These are phyloP conservation scores for Morpho achilles DNA, from an alignment of 2,888 invertebrate species.

Conservation along the genomic window DNA sequence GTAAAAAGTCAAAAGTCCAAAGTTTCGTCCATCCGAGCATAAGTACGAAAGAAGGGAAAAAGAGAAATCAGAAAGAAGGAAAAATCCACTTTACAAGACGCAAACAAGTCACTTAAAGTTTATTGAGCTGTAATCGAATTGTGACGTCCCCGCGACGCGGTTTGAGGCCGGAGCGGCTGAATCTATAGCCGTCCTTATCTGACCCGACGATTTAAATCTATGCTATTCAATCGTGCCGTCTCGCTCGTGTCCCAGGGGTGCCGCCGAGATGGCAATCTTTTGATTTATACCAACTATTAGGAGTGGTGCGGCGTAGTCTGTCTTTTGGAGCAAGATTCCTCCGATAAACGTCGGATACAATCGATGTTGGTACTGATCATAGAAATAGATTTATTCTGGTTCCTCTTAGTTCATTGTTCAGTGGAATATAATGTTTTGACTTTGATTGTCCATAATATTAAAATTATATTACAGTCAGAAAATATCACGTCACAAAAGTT, in stretches of 20 bases:
- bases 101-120: slow-evolving; percentile 80
- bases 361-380: slow-evolving; percentile 70
- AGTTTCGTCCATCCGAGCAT: slow-evolving; percentile 17
- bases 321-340: slow-evolving; percentile 64
- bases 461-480: no score
- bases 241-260: slow-evolving; percentile 78
- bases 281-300: slow-evolving; percentile 80
- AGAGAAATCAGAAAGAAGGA: slow-evolving; percentile 67
- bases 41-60: slow-evolving; percentile 46
- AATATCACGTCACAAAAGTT: no score
- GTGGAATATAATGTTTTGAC: slow-evolving; percentile 18
- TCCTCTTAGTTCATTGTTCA: slow-evolving; percentile 20
- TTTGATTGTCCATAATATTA: not conserved
- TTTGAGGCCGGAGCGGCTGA: slow-evolving; percentile 55
- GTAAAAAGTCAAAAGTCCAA: slow-evolving; percentile 9
- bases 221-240: slow-evolving; percentile 78
- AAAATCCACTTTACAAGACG: slow-evolving; percentile 76
- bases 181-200: slow-evolving; percentile 76
- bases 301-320: slow-evolving; percentile 71
- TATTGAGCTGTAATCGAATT: slow-evolving; percentile 80
- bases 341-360: slow-evolving; percentile 67
- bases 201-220: slow-evolving; percentile 77
- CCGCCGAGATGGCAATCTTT: slow-evolving; percentile 78
- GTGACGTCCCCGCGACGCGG: slow-evolving; percentile 72
- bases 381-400: slow-evolving; percentile 63